These are phyloP conservation scores for Drosophila nigricruria DNA, from an alignment of 2,888 invertebrate species.

Conservation along the genomic window DNA sequence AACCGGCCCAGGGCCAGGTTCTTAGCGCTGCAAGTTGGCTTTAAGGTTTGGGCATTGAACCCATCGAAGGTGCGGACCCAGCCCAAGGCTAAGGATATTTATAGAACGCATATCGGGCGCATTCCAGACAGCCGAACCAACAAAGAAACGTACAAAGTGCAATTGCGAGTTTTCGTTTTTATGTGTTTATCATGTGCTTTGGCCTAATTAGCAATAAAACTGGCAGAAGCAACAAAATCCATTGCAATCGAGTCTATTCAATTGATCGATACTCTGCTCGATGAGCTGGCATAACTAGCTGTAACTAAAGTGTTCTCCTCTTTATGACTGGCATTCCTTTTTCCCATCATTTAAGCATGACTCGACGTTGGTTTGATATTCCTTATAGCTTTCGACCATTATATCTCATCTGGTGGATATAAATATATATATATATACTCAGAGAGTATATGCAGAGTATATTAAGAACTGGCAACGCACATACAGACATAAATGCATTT, in stretches of 20 bases:
- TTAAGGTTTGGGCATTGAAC: conserved; percentile 57
- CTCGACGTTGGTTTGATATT: neutral
- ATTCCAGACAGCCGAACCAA: conserved; percentile 19
- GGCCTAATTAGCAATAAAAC: conserved; percentile 67
- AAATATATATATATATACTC: neutral
- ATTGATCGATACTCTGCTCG: neutral
- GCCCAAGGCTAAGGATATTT: conserved; percentile 71
- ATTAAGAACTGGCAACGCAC: conserved; percentile 14
- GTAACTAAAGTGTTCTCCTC: too few relatives aligned
- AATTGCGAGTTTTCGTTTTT: conserved; percentile 15
- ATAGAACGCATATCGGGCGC: conserved; percentile 37
- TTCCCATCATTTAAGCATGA: neutral
- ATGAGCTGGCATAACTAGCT: neutral
- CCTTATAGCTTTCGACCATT: neutral
- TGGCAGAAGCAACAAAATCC: conserved; percentile 11
- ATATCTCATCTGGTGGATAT: neutral
- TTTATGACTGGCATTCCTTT: neutral
- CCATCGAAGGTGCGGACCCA: conserved; percentile 7
- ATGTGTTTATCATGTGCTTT: conserved; percentile 45
- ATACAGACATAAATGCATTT: conserved; percentile 45
- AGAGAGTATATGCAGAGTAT: conserved; percentile 1
- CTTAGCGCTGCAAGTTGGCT: conserved; percentile 24
- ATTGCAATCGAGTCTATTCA: neutral
- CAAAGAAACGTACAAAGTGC: conserved; percentile 25
- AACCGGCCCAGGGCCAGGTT: conserved; percentile 45